phyloP scores from a whole-genome alignment of 1,140 invertebrate species.

The Watersipora subatra region DNA sequence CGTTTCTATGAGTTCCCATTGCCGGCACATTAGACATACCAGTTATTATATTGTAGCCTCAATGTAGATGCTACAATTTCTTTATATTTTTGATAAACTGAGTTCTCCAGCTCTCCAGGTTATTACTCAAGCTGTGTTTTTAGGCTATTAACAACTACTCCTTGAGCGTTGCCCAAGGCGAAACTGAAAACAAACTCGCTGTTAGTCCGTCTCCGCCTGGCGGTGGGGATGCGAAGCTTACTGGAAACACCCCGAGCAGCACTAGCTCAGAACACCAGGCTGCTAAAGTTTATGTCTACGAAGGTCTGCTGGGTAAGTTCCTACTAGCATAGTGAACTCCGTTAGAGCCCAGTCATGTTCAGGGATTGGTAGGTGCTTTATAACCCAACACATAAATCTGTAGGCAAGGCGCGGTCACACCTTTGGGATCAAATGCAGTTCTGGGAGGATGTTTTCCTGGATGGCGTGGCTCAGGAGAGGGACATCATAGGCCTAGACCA shows the following conservation, averaged over 20 bases:
- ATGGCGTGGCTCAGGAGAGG: slow-evolving; percentile 94
- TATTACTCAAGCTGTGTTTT: too few relatives aligned
- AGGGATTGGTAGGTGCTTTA: too few relatives aligned
- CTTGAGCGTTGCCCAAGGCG: not conserved
- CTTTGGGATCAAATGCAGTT: slow-evolving; percentile 99
- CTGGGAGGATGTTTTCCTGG: slow-evolving; percentile 97
- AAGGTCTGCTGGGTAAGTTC: slow-evolving; percentile 48
- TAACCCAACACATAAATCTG: too few relatives aligned
- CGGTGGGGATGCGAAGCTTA: slow-evolving; percentile 71
- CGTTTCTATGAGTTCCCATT: too few relatives aligned
- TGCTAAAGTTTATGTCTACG: slow-evolving; percentile 74
- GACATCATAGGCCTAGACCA: slow-evolving; percentile 99
- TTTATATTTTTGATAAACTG: too few relatives aligned
- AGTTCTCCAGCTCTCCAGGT: too few relatives aligned
- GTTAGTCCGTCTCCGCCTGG: slow-evolving; percentile 41
- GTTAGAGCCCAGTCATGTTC: too few relatives aligned
- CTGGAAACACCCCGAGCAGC: slow-evolving; percentile 26
- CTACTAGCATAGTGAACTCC: too few relatives aligned
- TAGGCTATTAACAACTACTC: not conserved
- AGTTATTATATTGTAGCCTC: too few relatives aligned
- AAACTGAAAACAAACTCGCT: not conserved
- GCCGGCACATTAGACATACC: too few relatives aligned
- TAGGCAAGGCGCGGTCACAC: slow-evolving; percentile 61
- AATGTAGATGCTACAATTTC: too few relatives aligned
- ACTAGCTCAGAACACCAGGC: slow-evolving; percentile 21